Evolutionary conservation across 2,888 invertebrate species (phyloP).

Genomic region (Phasia obesa): DNA sequence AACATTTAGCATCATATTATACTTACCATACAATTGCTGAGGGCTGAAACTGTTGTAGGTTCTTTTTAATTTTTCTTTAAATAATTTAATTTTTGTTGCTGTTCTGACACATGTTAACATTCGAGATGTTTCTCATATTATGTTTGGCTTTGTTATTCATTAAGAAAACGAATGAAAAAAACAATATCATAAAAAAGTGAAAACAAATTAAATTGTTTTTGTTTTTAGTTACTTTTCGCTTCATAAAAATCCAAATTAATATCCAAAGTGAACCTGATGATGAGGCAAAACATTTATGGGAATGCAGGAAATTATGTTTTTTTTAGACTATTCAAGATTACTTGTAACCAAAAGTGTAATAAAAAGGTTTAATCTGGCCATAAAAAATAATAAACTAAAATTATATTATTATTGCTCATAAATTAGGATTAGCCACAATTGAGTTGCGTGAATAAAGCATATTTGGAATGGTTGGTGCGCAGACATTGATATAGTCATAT

Average conservation of each 20-base stretch:
- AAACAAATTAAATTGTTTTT: too few relatives aligned
- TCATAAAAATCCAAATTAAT: too few relatives aligned
- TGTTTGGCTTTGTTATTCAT: conserved; percentile 3
- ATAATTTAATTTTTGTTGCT: background rate
- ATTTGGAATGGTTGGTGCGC: too few relatives aligned
- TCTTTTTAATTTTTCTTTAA: conserved; percentile 1
- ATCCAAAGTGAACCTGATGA: conserved; percentile 17
- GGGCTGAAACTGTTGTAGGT: background rate
- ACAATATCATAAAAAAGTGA: too few relatives aligned
- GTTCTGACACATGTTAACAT: conserved; percentile 21
- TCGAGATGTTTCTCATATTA: background rate
- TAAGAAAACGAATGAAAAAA: too few relatives aligned
- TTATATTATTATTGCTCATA: background rate
- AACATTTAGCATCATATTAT: conserved; percentile 45
- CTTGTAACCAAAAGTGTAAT: conserved; percentile 13
- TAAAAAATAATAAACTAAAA: conserved; percentile 10
- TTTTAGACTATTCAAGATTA: background rate
- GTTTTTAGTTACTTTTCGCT: too few relatives aligned
- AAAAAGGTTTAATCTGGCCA: conserved; percentile 31
- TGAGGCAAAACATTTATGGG: background rate
- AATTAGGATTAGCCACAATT: background rate
- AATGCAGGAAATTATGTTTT: background rate
- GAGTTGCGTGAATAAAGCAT: too few relatives aligned
- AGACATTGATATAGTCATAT: too few relatives aligned
- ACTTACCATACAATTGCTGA: background rate